Percentiles rank a stretch among this genome's conserved stretches.
Conservation (phyloP, 2,888 invertebrate genomes). For the Leptopterna dolabrata region DNA sequence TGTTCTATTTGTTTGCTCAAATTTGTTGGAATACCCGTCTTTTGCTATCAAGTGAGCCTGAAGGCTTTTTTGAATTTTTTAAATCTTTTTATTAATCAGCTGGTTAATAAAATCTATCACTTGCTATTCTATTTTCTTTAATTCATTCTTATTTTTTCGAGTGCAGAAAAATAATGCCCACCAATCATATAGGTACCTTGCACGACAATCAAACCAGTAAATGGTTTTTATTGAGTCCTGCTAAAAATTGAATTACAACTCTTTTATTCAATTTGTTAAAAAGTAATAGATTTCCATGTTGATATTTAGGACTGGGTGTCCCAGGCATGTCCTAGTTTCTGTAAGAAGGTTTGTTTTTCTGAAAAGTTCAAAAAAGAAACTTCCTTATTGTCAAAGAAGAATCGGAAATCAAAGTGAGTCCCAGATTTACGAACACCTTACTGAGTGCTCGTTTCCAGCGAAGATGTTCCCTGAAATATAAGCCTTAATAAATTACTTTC, state of each 20-base stretch:
- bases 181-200: background rate
- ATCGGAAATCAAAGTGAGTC: too few relatives aligned
- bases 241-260: background rate
- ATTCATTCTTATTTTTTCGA: background rate
- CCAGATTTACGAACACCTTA: too few relatives aligned
- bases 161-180: slow-evolving; percentile 49
- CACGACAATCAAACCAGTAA: background rate
- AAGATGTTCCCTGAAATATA: too few relatives aligned
- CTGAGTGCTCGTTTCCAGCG: too few relatives aligned
- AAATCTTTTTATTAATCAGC: background rate
- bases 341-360: too few relatives aligned
- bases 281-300: too few relatives aligned
- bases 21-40: slow-evolving; percentile 45
- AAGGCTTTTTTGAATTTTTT: too few relatives aligned
- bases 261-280: background rate
- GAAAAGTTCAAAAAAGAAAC: too few relatives aligned
- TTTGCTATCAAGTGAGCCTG: slow-evolving; percentile 9
- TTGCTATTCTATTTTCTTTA: background rate
- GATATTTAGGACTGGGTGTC: too few relatives aligned
- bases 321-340: too few relatives aligned
- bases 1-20: slow-evolving; percentile 53
- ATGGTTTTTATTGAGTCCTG: background rate
- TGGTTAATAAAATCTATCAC: slow-evolving; percentile 38
- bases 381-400: too few relatives aligned
- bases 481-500: too few relatives aligned